Conservation (phyloP, 2,888 invertebrate genomes). For the Drosophila gaucha region DNA sequence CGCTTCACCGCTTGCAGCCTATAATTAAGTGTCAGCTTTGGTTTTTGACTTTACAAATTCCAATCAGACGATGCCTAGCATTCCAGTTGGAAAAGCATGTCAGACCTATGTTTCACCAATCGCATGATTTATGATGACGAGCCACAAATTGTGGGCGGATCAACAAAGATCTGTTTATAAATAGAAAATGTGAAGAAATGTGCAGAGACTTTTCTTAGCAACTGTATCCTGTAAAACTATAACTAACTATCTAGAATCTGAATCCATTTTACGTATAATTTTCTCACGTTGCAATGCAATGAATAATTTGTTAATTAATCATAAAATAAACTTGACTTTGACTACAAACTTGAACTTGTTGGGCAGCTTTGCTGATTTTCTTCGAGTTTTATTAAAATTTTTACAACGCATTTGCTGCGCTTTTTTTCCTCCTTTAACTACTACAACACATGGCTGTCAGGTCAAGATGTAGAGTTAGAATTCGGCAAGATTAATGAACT, state of each 20-base stretch:
- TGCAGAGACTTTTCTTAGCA: not conserved
- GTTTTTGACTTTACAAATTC: constrained; percentile 77
- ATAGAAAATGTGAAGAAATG: no score
- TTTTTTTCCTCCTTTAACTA: constrained; percentile 29
- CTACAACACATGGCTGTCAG: constrained; percentile 9
- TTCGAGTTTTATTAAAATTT: constrained; percentile 55
- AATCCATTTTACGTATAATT: constrained; percentile 11
- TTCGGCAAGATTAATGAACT: constrained; percentile 80
- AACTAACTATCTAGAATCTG: not conserved
- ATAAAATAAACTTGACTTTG: constrained; percentile 49
- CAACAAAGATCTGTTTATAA: constrained; percentile 12
- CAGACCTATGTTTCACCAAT: constrained; percentile 41
- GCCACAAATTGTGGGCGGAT: constrained; percentile 33
- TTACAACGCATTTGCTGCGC: constrained; percentile 59
- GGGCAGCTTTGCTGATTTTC: constrained; percentile 47
- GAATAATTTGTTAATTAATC: constrained; percentile 82
- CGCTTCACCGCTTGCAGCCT: constrained; percentile 66
- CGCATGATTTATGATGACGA: constrained; percentile 58
- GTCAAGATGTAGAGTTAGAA: constrained; percentile 19
- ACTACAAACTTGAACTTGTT: constrained; percentile 33
- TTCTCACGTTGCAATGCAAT: constrained; percentile 72
- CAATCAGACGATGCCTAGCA: constrained; percentile 60
- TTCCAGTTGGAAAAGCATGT: constrained; percentile 38
- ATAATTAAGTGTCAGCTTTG: constrained; percentile 81
- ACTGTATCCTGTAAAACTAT: not conserved